Base-by-base conservation (phyloP, 2,888 invertebrate genomes). In the Apodemia zela region DNA sequence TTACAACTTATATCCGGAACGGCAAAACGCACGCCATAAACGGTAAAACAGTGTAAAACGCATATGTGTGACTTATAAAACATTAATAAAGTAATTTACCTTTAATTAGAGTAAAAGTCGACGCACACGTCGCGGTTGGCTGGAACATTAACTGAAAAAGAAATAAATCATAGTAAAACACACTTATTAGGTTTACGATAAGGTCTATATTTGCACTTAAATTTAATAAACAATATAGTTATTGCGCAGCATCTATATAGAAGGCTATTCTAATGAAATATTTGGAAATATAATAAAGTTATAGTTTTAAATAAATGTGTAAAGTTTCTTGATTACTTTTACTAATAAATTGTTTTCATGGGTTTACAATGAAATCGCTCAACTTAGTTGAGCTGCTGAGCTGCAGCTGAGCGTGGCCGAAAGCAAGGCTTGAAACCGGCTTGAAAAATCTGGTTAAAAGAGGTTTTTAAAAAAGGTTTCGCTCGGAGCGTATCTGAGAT, bases 111-210 rank as follows among this genome's bases (percentile, higher is more conserved):
- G 87, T 85, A 86, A 87, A 87, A 85, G 85, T 82, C 76, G 76
- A 75, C 74, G 75, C 73, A 71, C 69, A 70, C 66, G 81, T 74
- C 71, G 76, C 79, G 66, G 77, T 74, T 61, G 78, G 74, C 70
- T 82, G 83, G 73, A 83, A 82, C 86, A 87, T 87, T 79, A 88
- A 87, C 85, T 87, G 84, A 65, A 86, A 87, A 63, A 71, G 70
- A 70, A 71, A 66, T 71, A 51, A 2, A n/a, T 15, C 15, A 21
- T 51, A n/a, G 17, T 21, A 47, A 38, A 38, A 38, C 38, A 25
- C 11, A 8, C 25, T 42, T 42, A 47, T 17, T 7, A 17, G 5
- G 2, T 6, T 47, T n/a, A 6, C 7, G 2, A 49, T 49, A 49
- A 49, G 7, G 17, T 38, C 13, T 49, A 49, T 17, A 18, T 49